phyloP scores from a whole-genome alignment of 2,797 vertebrate genomes.

The Epinephelus awoara region DNA sequence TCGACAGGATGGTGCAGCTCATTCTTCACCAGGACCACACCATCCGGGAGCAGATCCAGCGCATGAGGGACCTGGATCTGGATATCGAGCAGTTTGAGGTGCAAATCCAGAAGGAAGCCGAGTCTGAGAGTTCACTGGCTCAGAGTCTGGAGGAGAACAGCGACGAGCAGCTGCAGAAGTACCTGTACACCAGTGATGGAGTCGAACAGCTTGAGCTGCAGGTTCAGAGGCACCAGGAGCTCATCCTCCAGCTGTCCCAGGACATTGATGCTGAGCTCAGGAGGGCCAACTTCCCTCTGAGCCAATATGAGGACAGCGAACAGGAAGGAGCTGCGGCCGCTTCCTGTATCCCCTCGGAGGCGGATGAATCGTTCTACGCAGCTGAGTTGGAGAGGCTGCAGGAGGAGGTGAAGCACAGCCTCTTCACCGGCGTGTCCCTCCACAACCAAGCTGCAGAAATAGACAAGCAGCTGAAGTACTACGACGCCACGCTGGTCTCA shows the following conservation, averaged over 20 bases:
- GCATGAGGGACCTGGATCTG: slow-evolving; percentile 91
- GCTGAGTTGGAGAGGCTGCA: slow-evolving; percentile 84
- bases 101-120: slow-evolving; percentile 64
- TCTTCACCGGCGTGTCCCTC: slow-evolving; percentile 89
- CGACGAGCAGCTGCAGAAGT: slow-evolving; percentile 82
- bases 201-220: slow-evolving; percentile 88
- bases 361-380: slow-evolving; percentile 54
- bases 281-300: slow-evolving; percentile 46
- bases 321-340: slow-evolving; percentile 67
- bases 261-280: slow-evolving; percentile 92
- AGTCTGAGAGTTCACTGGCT: background rate
- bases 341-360: slow-evolving; percentile 51
- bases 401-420: slow-evolving; percentile 88
- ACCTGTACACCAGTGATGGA: slow-evolving; percentile 82
- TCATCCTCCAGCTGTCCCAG: slow-evolving; percentile 89
- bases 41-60: slow-evolving; percentile 93
- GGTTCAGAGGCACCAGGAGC: slow-evolving; percentile 86
- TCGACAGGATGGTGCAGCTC: slow-evolving; percentile 92
- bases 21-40: slow-evolving; percentile 95
- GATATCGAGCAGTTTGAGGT: slow-evolving; percentile 90
- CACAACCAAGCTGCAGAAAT: slow-evolving; percentile 87
- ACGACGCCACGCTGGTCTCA: slow-evolving; percentile 86
- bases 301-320: slow-evolving; percentile 32
- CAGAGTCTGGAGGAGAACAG: slow-evolving; percentile 16
- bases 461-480: slow-evolving; percentile 89